Evolutionary conservation across 2,888 invertebrate species (phyloP).

Genomic region (Myathropa florea): DNA sequence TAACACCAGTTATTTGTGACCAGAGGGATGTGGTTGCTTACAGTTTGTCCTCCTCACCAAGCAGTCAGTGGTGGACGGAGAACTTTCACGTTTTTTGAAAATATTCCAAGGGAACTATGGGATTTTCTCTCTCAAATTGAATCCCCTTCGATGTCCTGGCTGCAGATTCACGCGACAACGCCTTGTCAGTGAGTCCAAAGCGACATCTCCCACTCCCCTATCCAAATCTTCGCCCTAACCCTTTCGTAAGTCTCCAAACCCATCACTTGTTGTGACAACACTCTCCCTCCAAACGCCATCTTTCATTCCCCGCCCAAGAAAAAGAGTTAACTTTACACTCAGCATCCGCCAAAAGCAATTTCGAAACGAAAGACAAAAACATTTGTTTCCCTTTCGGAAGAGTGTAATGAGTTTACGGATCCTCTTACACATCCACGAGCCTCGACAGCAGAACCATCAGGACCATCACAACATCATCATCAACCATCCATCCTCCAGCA

Average conservation of each 20-base stretch:
- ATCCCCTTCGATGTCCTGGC: too few relatives aligned
- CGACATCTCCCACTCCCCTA: not conserved
- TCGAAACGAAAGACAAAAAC: not conserved
- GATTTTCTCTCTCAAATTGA: too few relatives aligned
- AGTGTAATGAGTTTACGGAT: constrained; percentile 53
- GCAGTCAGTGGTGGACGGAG: not conserved
- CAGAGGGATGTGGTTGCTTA: not conserved
- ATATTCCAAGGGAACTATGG: too few relatives aligned
- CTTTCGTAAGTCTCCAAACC: not conserved
- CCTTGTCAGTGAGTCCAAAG: not conserved
- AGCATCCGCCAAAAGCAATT: constrained; percentile 28
- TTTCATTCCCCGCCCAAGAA: not conserved
- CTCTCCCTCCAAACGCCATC: not conserved
- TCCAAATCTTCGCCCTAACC: not conserved
- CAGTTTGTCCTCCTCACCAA: not conserved
- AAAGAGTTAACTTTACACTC: constrained; percentile 17
- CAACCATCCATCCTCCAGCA: not conserved
- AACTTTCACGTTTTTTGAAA: too few relatives aligned
- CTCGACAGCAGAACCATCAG: not conserved
- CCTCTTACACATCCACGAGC: constrained; percentile 27
- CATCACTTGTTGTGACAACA: too few relatives aligned
- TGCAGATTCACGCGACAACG: too few relatives aligned
- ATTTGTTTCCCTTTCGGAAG: not conserved
- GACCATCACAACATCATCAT: constrained; percentile 1
- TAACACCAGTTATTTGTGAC: not conserved